Evolutionary conservation across 2,888 invertebrate genomes (phyloP).

Genomic region (Zygogramma bicolorata): DNA sequence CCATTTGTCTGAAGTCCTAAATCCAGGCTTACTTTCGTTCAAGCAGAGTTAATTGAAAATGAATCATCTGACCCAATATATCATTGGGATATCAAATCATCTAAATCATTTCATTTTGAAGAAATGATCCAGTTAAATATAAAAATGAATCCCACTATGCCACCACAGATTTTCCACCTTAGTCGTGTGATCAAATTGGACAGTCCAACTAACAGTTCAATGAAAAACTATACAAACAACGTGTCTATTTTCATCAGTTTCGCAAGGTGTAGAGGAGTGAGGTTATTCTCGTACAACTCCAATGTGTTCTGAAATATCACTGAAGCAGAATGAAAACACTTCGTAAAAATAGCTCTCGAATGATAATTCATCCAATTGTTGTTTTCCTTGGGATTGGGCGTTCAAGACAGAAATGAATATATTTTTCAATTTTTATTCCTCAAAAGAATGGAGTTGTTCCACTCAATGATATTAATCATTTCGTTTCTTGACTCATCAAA

Average conservation of each 20-base stretch:
- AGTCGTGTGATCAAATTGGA: not conserved
- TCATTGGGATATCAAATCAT: too few species aligned
- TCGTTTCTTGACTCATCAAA: too few species aligned
- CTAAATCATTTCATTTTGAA: too few species aligned
- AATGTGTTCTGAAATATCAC: conserved; percentile 8
- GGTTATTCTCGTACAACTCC: conserved; percentile 19
- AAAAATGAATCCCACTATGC: not conserved
- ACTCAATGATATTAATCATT: too few species aligned
- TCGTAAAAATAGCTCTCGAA: conserved; percentile 1
- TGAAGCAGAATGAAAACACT: not conserved
- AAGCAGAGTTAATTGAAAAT: too few species aligned
- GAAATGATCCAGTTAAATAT: too few species aligned
- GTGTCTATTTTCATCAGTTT: conserved; percentile 20
- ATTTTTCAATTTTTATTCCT: not conserved
- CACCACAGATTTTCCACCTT: not conserved
- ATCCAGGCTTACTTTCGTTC: too few species aligned
- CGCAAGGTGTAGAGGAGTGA: conserved; percentile 17
- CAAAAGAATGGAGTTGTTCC: too few species aligned
- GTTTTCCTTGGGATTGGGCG: not conserved
- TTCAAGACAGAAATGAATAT: not conserved
- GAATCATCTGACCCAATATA: too few species aligned
- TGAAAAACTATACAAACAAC: conserved; percentile 10
- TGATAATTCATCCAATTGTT: not conserved
- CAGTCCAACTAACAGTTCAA: not conserved
- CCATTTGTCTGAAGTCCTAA: too few species aligned